Evolutionary conservation across 2,113 vertebrate genomes (phyloP).

Genomic region (Callopanchax toddi): DNA sequence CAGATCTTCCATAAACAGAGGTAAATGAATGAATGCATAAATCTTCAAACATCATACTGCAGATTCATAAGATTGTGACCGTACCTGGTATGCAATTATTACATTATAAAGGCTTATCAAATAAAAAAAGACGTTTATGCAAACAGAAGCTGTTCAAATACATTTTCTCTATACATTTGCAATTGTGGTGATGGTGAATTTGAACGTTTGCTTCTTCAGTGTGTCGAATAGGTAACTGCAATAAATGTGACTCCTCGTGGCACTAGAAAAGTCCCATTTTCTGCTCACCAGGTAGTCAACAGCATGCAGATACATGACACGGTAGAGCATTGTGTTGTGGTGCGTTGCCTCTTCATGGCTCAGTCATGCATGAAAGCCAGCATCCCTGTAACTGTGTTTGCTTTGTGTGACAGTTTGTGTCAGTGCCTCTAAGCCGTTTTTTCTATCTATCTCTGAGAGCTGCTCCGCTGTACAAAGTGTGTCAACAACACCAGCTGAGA

Average conservation of each 20-base stretch:
- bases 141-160: background rate
- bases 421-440: conserved; percentile 54
- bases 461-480: conserved; percentile 64
- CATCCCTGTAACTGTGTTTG: conserved; percentile 50
- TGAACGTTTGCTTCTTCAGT: background rate
- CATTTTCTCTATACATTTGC: too few species aligned
- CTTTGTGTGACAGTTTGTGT: conserved; percentile 71
- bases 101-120: background rate
- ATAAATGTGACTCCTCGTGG: background rate
- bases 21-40: too few species aligned
- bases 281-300: conserved; percentile 11
- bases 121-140: too few species aligned
- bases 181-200: too few species aligned
- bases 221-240: conserved; percentile 1
- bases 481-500: conserved; percentile 75
- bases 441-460: conserved; percentile 56
- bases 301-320: conserved; percentile 25
- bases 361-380: conserved; percentile 48
- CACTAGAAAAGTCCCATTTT: conserved; percentile 7
- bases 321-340: background rate
- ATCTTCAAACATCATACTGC: too few species aligned
- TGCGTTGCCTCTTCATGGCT: conserved; percentile 29
- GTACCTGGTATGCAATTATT: background rate
- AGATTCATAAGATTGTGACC: too few species aligned
- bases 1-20: too few species aligned